Percentiles rank a stretch among this genome's conserved stretches.
Conservation (phyloP, 2,797 vertebrate species). For the Epinephelus coioides region DNA sequence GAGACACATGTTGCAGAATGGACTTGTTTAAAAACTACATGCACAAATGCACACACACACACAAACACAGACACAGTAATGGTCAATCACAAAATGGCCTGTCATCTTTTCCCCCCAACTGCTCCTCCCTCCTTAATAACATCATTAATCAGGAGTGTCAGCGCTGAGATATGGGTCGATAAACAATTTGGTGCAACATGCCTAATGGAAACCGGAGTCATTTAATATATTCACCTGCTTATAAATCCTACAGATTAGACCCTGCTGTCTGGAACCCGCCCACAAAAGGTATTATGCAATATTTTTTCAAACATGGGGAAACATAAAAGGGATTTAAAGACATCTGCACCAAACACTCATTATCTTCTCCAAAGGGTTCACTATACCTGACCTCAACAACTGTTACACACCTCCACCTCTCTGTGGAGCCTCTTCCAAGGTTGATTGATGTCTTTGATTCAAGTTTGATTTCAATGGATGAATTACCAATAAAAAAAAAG, state of each 20-base stretch:
- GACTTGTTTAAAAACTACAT: conserved; percentile 35
- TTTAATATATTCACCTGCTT: conserved; percentile 82
- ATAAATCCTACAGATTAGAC: conserved; percentile 70
- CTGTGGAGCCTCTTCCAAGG: neutral
- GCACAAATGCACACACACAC: conserved; percentile 34
- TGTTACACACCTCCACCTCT: conserved; percentile 1
- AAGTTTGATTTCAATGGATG: neutral
- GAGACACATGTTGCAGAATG: conserved; percentile 40
- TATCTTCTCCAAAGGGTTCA: neutral
- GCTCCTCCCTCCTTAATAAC: conserved; percentile 80
- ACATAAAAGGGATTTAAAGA: conserved; percentile 5
- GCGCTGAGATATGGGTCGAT: conserved; percentile 81
- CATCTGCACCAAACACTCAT: neutral
- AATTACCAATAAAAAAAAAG: neutral
- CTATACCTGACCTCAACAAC: neutral
- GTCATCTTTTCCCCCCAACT: conserved; percentile 63
- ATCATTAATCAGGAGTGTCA: conserved; percentile 81
- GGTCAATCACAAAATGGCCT: conserved; percentile 68
- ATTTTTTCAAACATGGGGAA: conserved; percentile 12
- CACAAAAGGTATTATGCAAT: conserved; percentile 43
- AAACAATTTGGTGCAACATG: conserved; percentile 85
- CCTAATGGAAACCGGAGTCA: conserved; percentile 78
- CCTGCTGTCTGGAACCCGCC: conserved; percentile 41
- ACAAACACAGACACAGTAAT: conserved; percentile 45
- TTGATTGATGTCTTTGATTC: conserved; percentile 13